A percentile compares a stretch with the other conserved stretches of the same genome.
These are phyloP conservation scores for Creontiades dilutus DNA, from an alignment of 2,888 invertebrate species.

Conservation along the genomic window DNA sequence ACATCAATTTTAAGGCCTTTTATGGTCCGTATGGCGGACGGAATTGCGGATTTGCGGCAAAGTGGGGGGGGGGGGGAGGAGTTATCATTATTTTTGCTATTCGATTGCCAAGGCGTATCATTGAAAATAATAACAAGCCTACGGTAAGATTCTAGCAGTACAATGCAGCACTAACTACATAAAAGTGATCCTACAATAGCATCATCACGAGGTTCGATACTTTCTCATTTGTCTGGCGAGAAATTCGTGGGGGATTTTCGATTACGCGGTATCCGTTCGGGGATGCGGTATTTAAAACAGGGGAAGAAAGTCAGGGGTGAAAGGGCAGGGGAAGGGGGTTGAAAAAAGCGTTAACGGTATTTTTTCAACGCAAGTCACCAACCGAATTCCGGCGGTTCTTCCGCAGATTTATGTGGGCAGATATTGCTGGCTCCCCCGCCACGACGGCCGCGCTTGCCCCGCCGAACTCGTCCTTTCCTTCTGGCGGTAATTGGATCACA, in stretches of 20 bases:
- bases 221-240: too few species aligned
- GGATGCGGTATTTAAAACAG: not conserved
- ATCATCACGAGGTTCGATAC: too few species aligned
- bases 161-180: too few species aligned
- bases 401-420: slow-evolving; percentile 64
- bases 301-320: not conserved
- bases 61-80: too few species aligned
- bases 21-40: too few species aligned
- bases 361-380: slow-evolving; percentile 63
- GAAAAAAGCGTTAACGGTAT: slow-evolving; percentile 20
- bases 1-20: too few species aligned
- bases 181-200: too few species aligned
- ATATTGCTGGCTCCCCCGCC: slow-evolving; percentile 44
- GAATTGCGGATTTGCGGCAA: too few species aligned
- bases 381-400: slow-evolving; percentile 60
- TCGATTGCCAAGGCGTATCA: too few species aligned
- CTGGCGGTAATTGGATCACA: slow-evolving; percentile 42
- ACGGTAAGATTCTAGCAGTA: too few species aligned
- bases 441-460: not conserved
- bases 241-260: not conserved
- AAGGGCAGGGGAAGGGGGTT: not conserved
- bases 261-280: not conserved
- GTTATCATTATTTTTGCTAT: too few species aligned
- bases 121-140: too few species aligned
- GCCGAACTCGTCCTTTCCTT: slow-evolving; percentile 19